phyloP scores from a whole-genome alignment of 2,113 vertebrate species.

The Tychaedon coryphoeus region DNA sequence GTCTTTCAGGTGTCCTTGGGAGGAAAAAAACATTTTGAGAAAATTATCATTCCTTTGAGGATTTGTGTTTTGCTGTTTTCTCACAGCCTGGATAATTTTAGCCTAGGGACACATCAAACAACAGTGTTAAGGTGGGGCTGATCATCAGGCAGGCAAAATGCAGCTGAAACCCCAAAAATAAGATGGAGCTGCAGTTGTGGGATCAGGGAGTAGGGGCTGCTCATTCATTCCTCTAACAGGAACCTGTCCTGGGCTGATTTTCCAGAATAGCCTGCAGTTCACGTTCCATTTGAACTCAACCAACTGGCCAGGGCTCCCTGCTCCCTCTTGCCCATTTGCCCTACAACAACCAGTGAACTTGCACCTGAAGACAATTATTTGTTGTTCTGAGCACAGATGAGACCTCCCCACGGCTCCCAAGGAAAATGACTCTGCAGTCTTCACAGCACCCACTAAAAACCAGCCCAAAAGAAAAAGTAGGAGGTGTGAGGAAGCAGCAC shows the following conservation, averaged over 20 bases:
- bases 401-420: background rate
- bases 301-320: background rate
- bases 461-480: background rate
- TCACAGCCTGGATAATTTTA: background rate
- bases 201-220: background rate
- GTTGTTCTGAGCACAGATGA: background rate
- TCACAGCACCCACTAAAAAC: background rate
- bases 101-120: background rate
- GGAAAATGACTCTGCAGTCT: background rate
- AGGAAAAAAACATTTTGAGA: background rate
- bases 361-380: background rate
- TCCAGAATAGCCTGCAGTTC: background rate
- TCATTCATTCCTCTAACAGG: background rate
- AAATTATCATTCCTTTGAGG: background rate
- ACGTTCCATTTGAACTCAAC: background rate
- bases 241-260: background rate
- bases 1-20: slow-evolving; percentile 74
- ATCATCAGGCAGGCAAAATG: background rate
- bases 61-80: background rate
- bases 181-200: background rate
- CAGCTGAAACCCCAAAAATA: background rate
- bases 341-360: background rate
- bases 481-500: background rate
- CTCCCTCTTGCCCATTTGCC: rapidly evolving
- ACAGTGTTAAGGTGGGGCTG: background rate